Conservation (phyloP, 2,113 vertebrate genomes). For the Saccopteryx leptura region DNA sequence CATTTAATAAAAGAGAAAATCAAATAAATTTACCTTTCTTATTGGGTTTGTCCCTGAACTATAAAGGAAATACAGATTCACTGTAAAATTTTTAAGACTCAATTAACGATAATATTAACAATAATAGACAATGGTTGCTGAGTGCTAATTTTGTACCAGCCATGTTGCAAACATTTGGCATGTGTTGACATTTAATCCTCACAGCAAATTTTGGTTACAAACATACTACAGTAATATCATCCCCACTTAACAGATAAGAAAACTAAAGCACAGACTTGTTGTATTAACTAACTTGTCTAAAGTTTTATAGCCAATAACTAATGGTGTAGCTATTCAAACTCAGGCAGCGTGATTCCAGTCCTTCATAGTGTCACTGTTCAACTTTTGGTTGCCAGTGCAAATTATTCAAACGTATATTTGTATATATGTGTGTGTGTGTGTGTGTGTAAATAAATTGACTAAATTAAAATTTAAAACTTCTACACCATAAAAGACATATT, state of each 20-base stretch:
- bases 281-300: not conserved
- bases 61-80: slow-evolving; percentile 2
- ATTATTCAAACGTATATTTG: not conserved
- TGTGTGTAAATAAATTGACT: not conserved
- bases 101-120: slow-evolving; percentile 10
- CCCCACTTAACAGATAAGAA: slow-evolving; percentile 24
- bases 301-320: slow-evolving; percentile 21
- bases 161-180: not conserved
- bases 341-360: not conserved
- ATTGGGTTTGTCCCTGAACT: not conserved
- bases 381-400: not conserved
- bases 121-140: not conserved
- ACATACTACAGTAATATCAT: not conserved
- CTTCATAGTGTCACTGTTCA: not conserved
- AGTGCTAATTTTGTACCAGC: not conserved
- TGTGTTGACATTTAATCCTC: not conserved
- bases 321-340: not conserved
- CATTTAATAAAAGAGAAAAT: not conserved
- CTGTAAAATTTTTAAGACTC: not conserved
- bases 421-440: too few species aligned
- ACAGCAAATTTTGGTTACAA: not conserved
- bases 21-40: not conserved
- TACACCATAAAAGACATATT: slow-evolving; percentile 13
- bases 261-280: not conserved
- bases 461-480: slow-evolving; percentile 27